Conservation (phyloP, 2,888 invertebrate species). For the Hydraecia micacea region DNA sequence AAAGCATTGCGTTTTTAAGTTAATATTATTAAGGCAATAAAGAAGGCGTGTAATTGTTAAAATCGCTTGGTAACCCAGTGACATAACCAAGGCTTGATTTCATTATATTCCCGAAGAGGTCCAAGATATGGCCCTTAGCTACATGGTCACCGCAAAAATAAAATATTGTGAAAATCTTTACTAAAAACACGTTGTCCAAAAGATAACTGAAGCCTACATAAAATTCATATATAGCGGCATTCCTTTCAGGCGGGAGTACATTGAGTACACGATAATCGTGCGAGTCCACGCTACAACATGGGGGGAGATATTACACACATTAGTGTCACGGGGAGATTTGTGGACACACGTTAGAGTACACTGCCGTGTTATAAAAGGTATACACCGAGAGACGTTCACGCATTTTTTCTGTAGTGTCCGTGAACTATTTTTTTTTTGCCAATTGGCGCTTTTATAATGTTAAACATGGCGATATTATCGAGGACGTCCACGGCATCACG, state of each 20-base stretch:
- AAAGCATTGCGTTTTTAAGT: not conserved
- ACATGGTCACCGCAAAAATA: not conserved
- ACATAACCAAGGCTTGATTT: not conserved
- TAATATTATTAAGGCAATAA: no score
- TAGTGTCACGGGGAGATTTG: constrained; percentile 66
- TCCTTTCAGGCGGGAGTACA: constrained; percentile 30
- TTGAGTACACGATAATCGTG: constrained; percentile 48
- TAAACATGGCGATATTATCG: not conserved
- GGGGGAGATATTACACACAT: constrained; percentile 72
- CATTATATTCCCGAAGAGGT: not conserved
- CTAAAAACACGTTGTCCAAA: not conserved
- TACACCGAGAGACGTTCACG: not conserved
- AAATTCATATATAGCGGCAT: constrained; percentile 20
- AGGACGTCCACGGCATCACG: not conserved
- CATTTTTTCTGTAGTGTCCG: not conserved
- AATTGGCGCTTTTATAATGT: not conserved
- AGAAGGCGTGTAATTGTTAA: not conserved
- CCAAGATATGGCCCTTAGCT: not conserved
- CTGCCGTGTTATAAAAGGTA: constrained; percentile 28
- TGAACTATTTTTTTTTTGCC: not conserved
- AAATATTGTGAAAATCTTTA: not conserved
- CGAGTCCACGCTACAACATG: constrained; percentile 51
- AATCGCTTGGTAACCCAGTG: not conserved
- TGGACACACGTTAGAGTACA: constrained; percentile 61
- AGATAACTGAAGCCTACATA: constrained; percentile 14